Evolutionary conservation across 1,140 invertebrate species (phyloP), one percentile per base, ranked within the genome.

Genomic region (Brachionus paranguensis): DNA sequence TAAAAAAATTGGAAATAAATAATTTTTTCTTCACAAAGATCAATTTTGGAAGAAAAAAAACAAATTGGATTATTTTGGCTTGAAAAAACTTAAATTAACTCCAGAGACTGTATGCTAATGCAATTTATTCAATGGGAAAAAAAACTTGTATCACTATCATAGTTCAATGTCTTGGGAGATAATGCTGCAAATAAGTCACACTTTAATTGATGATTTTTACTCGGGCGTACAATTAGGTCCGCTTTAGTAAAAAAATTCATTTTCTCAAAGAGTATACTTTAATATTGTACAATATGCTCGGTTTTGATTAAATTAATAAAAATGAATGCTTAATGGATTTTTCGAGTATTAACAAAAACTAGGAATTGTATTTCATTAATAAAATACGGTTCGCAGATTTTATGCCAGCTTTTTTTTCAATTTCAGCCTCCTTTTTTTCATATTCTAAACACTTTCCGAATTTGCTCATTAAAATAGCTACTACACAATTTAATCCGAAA

Each of bases 291-390:
- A 72, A 72, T 72, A 41, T 72, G n/a, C 8, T 72, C 33, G 33
- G 10, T 20, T 72, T 72, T 72, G 68, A 43, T 72, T 72, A 43
- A 72, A 72, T 72, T 72, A 68, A 68, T 68, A 14, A 68, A 37
- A 68, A 68, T 68, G 65, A 68, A 68, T 41, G 33, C 65, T 68
- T 68, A 68, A 68, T 68, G 65, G 65, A 68, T 68, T 68, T 68
- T 68, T 29, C 10, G 65, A 68, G 65, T 33, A 68, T 68, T 68
- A 68, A 33, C 65, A 33, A 14, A 33, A 68, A 41, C 65, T 68
- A 33, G n/a, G 33, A 68, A 68, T 68, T 68, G 27, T 1, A 33
- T 68, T 68, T 68, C 65, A 68, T 68, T 41, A 33, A 68, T 68
- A 68, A 29, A 68, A 68, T 68, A 68, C 65, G 65, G 65, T 33